Percentiles rank a stretch among this genome's conserved stretches.
phyloP scores from a whole-genome alignment of 1,140 invertebrate genomes.

The Geopemphigus sp. region DNA sequence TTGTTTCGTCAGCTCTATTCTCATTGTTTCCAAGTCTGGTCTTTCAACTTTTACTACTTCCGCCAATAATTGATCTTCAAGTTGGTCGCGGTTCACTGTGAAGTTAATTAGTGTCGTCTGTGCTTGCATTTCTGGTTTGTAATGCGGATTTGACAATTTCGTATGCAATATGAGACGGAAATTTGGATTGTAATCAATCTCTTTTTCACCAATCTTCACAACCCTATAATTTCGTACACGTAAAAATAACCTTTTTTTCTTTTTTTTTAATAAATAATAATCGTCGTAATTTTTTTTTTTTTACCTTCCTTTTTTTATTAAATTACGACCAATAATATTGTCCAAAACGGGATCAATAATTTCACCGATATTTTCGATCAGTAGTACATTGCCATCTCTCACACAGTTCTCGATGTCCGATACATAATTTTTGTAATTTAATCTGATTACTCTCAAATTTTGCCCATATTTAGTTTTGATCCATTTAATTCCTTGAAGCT shows the following conservation, averaged over 20 bases:
- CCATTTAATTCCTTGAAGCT: slow-evolving; percentile 89
- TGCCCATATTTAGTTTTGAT: slow-evolving; percentile 81
- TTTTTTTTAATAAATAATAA: neutral
- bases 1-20: slow-evolving; percentile 75
- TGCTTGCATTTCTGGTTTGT: slow-evolving; percentile 94
- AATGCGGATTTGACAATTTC: slow-evolving; percentile 92
- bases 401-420: slow-evolving; percentile 81
- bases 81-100: slow-evolving; percentile 86
- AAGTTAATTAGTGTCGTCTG: slow-evolving; percentile 94
- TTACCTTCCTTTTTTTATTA: slow-evolving; percentile 78
- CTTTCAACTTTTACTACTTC: slow-evolving; percentile 92
- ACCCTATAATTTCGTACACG: slow-evolving; percentile 56
- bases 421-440: slow-evolving; percentile 79
- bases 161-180: slow-evolving; percentile 91
- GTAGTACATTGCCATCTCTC: slow-evolving; percentile 66
- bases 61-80: slow-evolving; percentile 90
- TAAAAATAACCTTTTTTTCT: neutral
- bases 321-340: slow-evolving; percentile 80
- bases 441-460: slow-evolving; percentile 69
- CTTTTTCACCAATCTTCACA: slow-evolving; percentile 85
- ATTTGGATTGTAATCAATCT: slow-evolving; percentile 80
- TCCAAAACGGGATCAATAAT: slow-evolving; percentile 85
- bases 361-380: slow-evolving; percentile 90
- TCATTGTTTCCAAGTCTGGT: slow-evolving; percentile 80
- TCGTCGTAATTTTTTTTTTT: slow-evolving; percentile 54